Conservation (phyloP, 37 sponge, comb jelly and placozoan species). For the Agelas oroides region DNA sequence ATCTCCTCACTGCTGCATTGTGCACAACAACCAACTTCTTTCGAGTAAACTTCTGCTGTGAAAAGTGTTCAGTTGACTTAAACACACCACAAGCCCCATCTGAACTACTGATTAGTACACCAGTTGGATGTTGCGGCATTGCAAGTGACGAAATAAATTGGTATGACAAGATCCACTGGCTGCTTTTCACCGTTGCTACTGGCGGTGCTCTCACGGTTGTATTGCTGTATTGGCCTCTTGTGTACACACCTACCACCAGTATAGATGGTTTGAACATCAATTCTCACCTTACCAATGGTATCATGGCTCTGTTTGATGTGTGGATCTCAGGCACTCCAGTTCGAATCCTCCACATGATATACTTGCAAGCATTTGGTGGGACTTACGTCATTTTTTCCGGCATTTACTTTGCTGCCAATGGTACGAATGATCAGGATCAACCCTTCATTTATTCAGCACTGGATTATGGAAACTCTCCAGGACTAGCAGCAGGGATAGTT, state of each 20-base stretch:
- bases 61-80: not conserved
- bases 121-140: constrained; percentile 28
- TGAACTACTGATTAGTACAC: not conserved
- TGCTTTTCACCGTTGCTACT: constrained; percentile 30
- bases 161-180: constrained; percentile 80
- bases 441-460: constrained; percentile 62
- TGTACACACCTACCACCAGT: constrained; percentile 15
- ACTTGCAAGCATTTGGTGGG: constrained; percentile 6
- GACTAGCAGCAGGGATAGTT: constrained; percentile 19
- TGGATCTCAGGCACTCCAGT: constrained; percentile 41
- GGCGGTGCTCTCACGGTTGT: constrained; percentile 15
- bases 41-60: not conserved
- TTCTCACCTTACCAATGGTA: constrained; percentile 59
- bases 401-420: constrained; percentile 67
- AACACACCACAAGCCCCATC: no score
- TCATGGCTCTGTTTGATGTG: constrained; percentile 63
- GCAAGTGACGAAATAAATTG: constrained; percentile 33
- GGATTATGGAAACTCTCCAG: constrained; percentile 63
- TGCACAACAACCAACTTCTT: constrained; percentile 33
- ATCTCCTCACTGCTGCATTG: constrained; percentile 58
- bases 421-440: constrained; percentile 39
- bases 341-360: constrained; percentile 52
- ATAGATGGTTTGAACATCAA: constrained; percentile 35
- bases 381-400: constrained; percentile 61
- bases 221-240: constrained; percentile 66